Conservation (phyloP, 2,888 invertebrate genomes). For the Caenorhabditis sp. region DNA sequence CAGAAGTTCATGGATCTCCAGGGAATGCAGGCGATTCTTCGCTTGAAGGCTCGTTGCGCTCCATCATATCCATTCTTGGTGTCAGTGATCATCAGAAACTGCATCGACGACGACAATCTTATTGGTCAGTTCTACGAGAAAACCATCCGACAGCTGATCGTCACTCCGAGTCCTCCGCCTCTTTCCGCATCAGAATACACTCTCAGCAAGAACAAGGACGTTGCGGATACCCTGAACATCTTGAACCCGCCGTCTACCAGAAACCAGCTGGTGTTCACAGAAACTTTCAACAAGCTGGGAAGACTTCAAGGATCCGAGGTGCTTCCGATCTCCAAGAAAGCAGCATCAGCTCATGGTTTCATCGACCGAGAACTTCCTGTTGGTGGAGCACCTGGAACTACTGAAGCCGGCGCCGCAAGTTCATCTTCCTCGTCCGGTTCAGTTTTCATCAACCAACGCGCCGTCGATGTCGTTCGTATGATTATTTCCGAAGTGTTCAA, state of each 20-base stretch:
- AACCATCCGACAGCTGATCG: slow-evolving; percentile 51
- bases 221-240: slow-evolving; percentile 55
- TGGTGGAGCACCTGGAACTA: neutral
- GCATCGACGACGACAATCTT: slow-evolving; percentile 72
- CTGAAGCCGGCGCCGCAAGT: too few relatives aligned
- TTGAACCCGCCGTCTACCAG: slow-evolving; percentile 55
- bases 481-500: slow-evolving; percentile 63
- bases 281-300: slow-evolving; percentile 31
- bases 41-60: slow-evolving; percentile 58
- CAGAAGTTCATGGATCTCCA: slow-evolving; percentile 68
- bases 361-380: too few relatives aligned
- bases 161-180: slow-evolving; percentile 3
- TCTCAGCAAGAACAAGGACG: slow-evolving; percentile 57
- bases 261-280: slow-evolving; percentile 48
- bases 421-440: slow-evolving; percentile 15
- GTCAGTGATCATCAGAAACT: slow-evolving; percentile 74
- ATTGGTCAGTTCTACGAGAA: slow-evolving; percentile 60
- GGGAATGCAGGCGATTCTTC: slow-evolving; percentile 59
- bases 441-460: slow-evolving; percentile 12
- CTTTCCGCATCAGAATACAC: slow-evolving; percentile 20
- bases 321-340: slow-evolving; percentile 20
- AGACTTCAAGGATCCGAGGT: slow-evolving; percentile 30
- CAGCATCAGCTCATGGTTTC: slow-evolving; percentile 3
- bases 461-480: slow-evolving; percentile 52
- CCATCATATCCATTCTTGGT: slow-evolving; percentile 64